Evolutionary conservation across 2,888 invertebrate genomes (phyloP).

Genomic region (Furcula furcula): DNA sequence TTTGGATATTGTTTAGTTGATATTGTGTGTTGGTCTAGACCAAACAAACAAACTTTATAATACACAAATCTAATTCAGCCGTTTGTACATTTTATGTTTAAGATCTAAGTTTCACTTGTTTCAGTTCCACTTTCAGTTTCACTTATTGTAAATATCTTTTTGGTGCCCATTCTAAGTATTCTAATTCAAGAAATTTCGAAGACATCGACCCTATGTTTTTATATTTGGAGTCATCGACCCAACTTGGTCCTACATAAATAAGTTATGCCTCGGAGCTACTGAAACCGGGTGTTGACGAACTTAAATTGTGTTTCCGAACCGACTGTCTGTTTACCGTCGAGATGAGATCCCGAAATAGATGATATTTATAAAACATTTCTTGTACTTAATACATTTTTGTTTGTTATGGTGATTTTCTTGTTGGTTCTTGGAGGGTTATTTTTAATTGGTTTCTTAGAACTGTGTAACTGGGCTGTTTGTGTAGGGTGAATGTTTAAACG

Average conservation of each 20-base stretch:
- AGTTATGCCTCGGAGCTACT: conserved; percentile 31
- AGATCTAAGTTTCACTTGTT: too few relatives aligned
- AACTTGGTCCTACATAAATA: conserved; percentile 38
- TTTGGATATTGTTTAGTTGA: too few relatives aligned
- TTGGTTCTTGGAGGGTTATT: conserved; percentile 11
- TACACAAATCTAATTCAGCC: too few relatives aligned
- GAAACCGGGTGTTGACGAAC: conserved; percentile 58
- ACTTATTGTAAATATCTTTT: too few relatives aligned
- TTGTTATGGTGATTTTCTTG: conserved; percentile 27
- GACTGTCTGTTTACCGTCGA: conserved; percentile 45
- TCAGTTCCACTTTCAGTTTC: too few relatives aligned
- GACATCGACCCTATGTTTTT: too few relatives aligned
- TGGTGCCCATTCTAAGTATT: background rate
- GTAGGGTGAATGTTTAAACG: conserved; percentile 5
- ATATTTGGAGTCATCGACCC: conserved; percentile 25
- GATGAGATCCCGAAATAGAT: conserved; percentile 43
- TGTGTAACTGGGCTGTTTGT: conserved; percentile 6
- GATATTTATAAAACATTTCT: conserved; percentile 40
- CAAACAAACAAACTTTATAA: too few relatives aligned
- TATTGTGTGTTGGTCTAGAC: too few relatives aligned
- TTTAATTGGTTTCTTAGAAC: conserved; percentile 21
- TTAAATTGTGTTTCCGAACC: conserved; percentile 64
- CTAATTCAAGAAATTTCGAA: conserved; percentile 35
- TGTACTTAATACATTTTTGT: conserved; percentile 33
- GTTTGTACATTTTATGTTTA: too few relatives aligned